Evolutionary conservation across 2,797 vertebrate species (phyloP).

Genomic region (Odontamblyopus rebecca): DNA sequence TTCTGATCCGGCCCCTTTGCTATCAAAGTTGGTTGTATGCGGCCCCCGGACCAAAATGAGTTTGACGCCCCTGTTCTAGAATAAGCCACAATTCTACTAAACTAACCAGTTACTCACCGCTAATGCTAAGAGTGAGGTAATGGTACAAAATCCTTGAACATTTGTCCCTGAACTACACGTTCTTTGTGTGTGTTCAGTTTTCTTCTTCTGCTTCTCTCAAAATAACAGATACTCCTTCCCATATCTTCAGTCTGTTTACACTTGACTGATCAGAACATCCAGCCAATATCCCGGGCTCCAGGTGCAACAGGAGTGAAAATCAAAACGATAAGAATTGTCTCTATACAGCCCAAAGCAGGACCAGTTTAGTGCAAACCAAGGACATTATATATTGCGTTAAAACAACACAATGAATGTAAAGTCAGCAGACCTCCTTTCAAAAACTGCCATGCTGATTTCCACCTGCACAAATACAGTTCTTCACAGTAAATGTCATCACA

Average conservation of each 20-base stretch:
- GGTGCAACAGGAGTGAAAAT: slow-evolving; percentile 5
- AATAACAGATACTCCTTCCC: neutral
- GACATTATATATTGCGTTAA: too few relatives aligned
- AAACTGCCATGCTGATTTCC: too few relatives aligned
- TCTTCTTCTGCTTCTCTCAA: neutral
- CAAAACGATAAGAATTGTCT: neutral
- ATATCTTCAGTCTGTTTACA: neutral
- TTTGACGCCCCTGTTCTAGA: too few relatives aligned
- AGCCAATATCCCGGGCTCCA: slow-evolving; percentile 25
- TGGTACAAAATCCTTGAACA: neutral
- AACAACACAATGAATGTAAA: too few relatives aligned
- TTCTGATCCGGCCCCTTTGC: too few relatives aligned
- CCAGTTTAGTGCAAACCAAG: too few relatives aligned
- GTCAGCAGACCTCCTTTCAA: too few relatives aligned
- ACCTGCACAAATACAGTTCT: too few relatives aligned
- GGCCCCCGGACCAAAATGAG: too few relatives aligned
- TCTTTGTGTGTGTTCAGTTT: neutral
- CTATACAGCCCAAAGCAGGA: too few relatives aligned
- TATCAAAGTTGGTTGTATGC: too few relatives aligned
- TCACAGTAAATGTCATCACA: too few relatives aligned
- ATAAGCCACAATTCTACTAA: neutral
- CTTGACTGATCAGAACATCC: slow-evolving; percentile 1
- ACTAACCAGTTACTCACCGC: neutral
- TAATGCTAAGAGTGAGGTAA: neutral
- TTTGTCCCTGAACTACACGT: neutral